Base-by-base conservation (phyloP, 1,140 invertebrate genomes). In the Drosophila sucinea region DNA sequence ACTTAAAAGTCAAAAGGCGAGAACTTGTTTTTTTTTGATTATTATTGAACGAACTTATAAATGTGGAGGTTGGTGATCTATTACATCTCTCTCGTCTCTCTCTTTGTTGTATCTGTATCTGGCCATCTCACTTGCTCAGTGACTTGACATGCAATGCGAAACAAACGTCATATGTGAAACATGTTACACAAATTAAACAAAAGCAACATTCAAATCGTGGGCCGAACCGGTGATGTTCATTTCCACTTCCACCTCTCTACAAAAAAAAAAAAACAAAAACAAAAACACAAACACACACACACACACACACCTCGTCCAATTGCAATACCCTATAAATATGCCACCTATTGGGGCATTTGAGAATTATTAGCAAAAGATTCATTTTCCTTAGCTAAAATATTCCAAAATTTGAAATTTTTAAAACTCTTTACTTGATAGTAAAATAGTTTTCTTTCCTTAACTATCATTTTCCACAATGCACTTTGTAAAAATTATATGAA, bases 131-230 rank as follows among this genome's bases (percentile, higher is more conserved):
- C 47, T 73, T 57, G 71, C 69, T 69, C 71, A 72, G 6, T 23
- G 11, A 54, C 7, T 29, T 41, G 70, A 81, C 71, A 81, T 60
- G 65, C 62, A 75, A 56, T 69, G 63, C 40, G 63, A 55, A 60
- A 74, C 60, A 66, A 23, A 75, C 64, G 80, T 73, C 69, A 56
- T 55, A 51, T 51, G 44, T 51, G 77, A 73, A 77, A 85, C 81
- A 84, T 61, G 77, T 77, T 70, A 81, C 73, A 80, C 73, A 82
- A 82, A 82, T 78, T 75, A 74, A 82, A 81, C 73, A 77, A 68
- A 30, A 71, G 51, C 47, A 67, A 70, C 62, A 81, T 67, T 69
- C 54, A 68, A 55, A 77, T 58, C 56, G 56, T 58, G 56, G 56
- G 56, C 56, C 17, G 56, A 58, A 35, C 56, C 56, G 56, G 56